Percentiles rank a stretch among this genome's conserved stretches.
phyloP scores from a whole-genome alignment of 30 jellyfish, hydroid and myxozoan species.

The Aurelia aurita complex sp. Pacific region DNA sequence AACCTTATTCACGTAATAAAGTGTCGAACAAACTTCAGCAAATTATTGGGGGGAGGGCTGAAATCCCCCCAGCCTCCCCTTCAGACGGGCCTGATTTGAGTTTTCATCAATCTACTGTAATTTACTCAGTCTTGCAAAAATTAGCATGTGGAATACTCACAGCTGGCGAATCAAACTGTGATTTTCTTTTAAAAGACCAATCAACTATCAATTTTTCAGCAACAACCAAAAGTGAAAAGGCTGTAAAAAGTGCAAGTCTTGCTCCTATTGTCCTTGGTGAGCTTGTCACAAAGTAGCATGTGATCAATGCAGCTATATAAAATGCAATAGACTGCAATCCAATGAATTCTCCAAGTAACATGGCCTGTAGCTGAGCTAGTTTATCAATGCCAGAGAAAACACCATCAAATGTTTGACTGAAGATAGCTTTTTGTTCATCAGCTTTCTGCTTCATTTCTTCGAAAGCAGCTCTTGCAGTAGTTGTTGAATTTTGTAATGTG shows the following conservation, averaged over 20 bases:
- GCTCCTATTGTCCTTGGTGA: slow-evolving; percentile 81
- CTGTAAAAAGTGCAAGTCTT: slow-evolving; percentile 49
- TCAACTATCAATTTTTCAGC: slow-evolving; percentile 56
- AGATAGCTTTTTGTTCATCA: slow-evolving; percentile 74
- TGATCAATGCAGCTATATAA: slow-evolving; percentile 61
- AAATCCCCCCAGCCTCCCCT: too few relatives aligned
- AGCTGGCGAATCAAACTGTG: slow-evolving; percentile 3
- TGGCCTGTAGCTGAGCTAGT: slow-evolving; percentile 72
- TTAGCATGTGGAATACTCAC: slow-evolving; percentile 10
- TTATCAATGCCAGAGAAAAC: slow-evolving; percentile 72
- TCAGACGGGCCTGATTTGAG: too few relatives aligned
- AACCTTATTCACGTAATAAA: too few relatives aligned
- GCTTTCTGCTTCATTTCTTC: slow-evolving; percentile 81
- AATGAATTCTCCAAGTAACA: slow-evolving; percentile 89
- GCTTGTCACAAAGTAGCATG: slow-evolving; percentile 82
- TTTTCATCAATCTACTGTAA: too few relatives aligned
- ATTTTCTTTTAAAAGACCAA: slow-evolving; percentile 7
- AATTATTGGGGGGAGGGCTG: too few relatives aligned
- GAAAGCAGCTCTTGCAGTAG: slow-evolving; percentile 73
- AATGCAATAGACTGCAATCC: slow-evolving; percentile 87
- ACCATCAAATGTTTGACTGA: slow-evolving; percentile 79
- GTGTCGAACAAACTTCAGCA: too few relatives aligned
- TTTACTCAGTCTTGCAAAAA: too few relatives aligned
- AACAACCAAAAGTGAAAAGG: slow-evolving; percentile 52
- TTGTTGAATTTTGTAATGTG: slow-evolving; percentile 63